Percentiles rank a stretch among this genome's conserved stretches.
phyloP scores from a whole-genome alignment of 2,113 vertebrate genomes.

The Aegithalos caudatus region DNA sequence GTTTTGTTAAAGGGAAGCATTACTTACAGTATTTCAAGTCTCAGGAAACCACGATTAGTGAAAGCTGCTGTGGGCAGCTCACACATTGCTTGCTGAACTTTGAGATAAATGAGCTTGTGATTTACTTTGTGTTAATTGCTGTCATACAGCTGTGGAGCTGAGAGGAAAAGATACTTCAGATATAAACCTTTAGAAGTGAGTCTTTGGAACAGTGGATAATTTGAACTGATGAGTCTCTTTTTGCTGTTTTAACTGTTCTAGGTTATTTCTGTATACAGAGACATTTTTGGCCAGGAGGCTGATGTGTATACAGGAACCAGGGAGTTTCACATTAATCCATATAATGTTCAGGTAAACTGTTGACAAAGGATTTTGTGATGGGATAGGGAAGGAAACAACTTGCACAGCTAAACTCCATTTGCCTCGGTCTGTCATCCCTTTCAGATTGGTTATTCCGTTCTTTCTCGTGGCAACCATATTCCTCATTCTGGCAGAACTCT shows the following conservation, averaged over 20 bases:
- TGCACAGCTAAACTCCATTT: not conserved
- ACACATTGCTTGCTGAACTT: not conserved
- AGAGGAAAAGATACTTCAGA: not conserved
- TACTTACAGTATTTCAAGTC: not conserved
- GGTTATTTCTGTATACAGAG: slow-evolving; percentile 85
- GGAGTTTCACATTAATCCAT: slow-evolving; percentile 88
- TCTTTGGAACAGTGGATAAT: not conserved
- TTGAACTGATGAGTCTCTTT: not conserved
- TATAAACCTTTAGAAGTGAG: not conserved
- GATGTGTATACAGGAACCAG: slow-evolving; percentile 83
- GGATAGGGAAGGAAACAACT: not conserved
- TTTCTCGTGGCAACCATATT: slow-evolving; percentile 81
- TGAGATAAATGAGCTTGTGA: not conserved
- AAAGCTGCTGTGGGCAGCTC: not conserved
- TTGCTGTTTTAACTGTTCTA: slow-evolving; percentile 38
- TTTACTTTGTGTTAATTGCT: not conserved
- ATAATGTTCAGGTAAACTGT: slow-evolving; percentile 86
- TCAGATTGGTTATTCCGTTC: slow-evolving; percentile 91
- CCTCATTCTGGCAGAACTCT: slow-evolving; percentile 77
- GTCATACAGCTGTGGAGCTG: not conserved
- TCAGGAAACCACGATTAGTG: not conserved
- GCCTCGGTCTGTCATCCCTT: not conserved
- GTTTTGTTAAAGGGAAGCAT: not conserved
- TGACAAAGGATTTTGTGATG: not conserved
- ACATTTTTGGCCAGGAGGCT: slow-evolving; percentile 81